These are phyloP conservation scores for Balearica regulorum DNA, from an alignment of 2,797 vertebrate genomes.

Conservation along the genomic window DNA sequence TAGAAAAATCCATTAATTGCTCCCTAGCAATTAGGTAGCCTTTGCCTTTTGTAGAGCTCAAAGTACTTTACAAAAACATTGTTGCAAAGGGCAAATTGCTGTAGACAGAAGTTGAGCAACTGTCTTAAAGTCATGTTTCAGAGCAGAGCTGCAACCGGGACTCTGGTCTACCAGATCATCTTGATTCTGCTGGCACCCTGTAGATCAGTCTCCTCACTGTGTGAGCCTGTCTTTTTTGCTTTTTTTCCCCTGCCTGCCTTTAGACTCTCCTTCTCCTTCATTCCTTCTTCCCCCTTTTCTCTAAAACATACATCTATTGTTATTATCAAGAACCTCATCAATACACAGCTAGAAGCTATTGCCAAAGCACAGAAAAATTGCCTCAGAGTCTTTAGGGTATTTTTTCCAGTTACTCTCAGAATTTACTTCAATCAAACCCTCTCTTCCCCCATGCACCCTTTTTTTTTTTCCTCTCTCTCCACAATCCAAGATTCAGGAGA, in stretches of 20 bases:
- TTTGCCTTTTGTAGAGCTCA: slow-evolving; percentile 9
- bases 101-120: neutral
- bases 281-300: neutral
- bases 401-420: neutral
- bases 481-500: neutral
- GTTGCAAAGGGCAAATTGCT: neutral
- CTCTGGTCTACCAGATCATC: neutral
- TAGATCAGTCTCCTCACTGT: neutral
- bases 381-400: neutral
- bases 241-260: neutral
- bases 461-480: neutral
- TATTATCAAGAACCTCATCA: neutral
- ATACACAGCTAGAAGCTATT: neutral
- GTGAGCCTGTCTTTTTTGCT: neutral
- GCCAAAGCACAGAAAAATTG: neutral
- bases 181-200: neutral
- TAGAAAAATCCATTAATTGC: slow-evolving; percentile 25
- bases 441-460: neutral
- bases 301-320: neutral
- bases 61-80: neutral
- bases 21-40: slow-evolving; percentile 8
- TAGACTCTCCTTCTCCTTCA: neutral
- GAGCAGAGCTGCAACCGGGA: neutral
- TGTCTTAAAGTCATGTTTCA: neutral
- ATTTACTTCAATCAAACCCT: neutral